Base-by-base conservation (phyloP, 2,888 invertebrate genomes). In the Melangyna quadrimaculata region DNA sequence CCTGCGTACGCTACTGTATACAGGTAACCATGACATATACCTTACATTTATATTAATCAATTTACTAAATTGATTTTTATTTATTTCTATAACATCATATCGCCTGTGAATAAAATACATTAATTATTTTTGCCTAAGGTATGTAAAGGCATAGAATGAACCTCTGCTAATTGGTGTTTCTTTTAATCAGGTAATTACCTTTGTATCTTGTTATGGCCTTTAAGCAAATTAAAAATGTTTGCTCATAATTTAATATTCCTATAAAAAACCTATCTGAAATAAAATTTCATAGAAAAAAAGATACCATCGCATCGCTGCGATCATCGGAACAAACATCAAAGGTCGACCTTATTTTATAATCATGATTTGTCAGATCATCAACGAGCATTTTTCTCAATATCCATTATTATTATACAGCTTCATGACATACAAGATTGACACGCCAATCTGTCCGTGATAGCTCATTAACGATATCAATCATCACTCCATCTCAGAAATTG, bases 401-500 rank as follows among this genome's bases (percentile, higher is more conserved):
- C 81, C 77, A 63, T 86, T 71, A 86, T 84, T 77, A 77, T n/a
- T 6, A 9, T 6, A 7, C 7, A 61, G 77, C 73, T 40, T 77
- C 84, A 86, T 81, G 84, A 86, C 84, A 81, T 77, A 81, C 69
- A 80, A 80, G 86, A 86, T 86, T 86, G 86, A 86, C 86, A 86
- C 86, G 81, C 81, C 81, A 86, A 86, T 77, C 86, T 78, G 14
- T n/a, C 77, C 81, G 70, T 86, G 81, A 86, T 86, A 86, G 86
- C 86, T 86, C 86, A 86, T 86, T 86, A 86, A 86, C 81, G 81
- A 86, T 86, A 86, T 86, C 86, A 86, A 86, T 86, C 86, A 86
- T 86, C 86, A 86, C 86, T 86, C 77, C 81, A 77, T 81, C 81
- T 81, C 55, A 80, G 8, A 63, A 78, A 86, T 70, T 61, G 77